Percentiles rank a stretch among this genome's conserved stretches.
These are phyloP conservation scores for Aphelocoma californica DNA, from an alignment of 2,797 vertebrate genomes.

Conservation along the genomic window DNA sequence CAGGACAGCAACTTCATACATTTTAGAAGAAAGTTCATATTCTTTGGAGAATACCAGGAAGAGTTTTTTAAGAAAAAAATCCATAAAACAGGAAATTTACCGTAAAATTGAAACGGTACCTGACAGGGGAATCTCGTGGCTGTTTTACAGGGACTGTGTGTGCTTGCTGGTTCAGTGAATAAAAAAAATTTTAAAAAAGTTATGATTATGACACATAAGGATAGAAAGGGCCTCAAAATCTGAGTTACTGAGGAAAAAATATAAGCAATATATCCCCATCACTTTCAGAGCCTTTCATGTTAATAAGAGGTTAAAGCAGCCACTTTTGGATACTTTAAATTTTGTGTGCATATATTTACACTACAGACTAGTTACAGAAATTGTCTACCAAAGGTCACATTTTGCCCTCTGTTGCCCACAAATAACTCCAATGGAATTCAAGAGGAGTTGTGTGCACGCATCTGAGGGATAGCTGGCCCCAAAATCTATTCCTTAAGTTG, in stretches of 20 bases:
- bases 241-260: background rate
- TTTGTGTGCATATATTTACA: background rate
- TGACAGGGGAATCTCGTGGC: constrained; percentile 42
- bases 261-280: background rate
- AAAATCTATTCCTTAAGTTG: constrained; percentile 34
- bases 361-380: background rate
- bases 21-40: constrained; percentile 46
- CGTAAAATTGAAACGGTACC: constrained; percentile 54
- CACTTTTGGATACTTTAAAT: background rate
- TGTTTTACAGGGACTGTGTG: background rate
- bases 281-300: background rate
- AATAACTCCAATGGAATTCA: background rate
- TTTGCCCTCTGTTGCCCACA: background rate
- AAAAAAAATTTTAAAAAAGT: background rate
- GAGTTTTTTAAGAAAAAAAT: constrained; percentile 61
- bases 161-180: constrained; percentile 12
- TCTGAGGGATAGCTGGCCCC: background rate
- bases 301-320: constrained; percentile 14
- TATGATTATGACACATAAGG: background rate
- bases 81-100: constrained; percentile 66
- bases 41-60: constrained; percentile 23
- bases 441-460: background rate
- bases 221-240: background rate
- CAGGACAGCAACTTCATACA: background rate
- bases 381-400: background rate